A percentile compares a stretch with the other conserved stretches of the same genome.
Evolutionary conservation across 1,140 invertebrate genomes (phyloP).

Genomic region (Sipha flava): DNA sequence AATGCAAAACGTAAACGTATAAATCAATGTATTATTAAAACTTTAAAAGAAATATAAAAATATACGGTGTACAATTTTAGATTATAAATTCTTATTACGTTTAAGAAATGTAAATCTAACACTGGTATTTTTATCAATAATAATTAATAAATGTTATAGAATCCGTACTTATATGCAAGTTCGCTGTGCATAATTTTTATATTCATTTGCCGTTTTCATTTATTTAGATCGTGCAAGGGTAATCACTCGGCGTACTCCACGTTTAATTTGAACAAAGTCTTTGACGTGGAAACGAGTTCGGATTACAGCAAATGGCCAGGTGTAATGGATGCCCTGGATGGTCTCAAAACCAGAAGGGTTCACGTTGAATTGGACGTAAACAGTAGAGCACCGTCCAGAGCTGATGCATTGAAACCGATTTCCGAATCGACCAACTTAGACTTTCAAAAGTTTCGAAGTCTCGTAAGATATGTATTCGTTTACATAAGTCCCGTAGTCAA

Average conservation of each 20-base stretch:
- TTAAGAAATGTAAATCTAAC: no score
- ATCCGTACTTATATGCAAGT: no score
- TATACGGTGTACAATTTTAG: no score
- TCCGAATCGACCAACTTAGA: constrained; percentile 5
- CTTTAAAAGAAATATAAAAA: no score
- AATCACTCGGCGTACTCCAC: constrained; percentile 60
- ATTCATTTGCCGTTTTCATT: background rate
- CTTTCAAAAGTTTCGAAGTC: background rate
- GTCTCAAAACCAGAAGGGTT: constrained; percentile 44
- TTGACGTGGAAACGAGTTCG: constrained; percentile 54
- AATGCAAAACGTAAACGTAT: no score
- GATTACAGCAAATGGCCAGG: constrained; percentile 55
- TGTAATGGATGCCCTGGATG: constrained; percentile 47
- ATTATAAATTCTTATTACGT: no score
- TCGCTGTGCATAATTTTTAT: no score
- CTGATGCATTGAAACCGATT: background rate
- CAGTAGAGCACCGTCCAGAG: background rate
- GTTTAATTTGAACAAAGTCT: constrained; percentile 57
- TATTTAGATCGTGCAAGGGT: constrained; percentile 56
- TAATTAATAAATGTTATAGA: no score
- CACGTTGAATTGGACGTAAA: background rate
- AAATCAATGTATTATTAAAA: no score
- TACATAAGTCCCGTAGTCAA: no score
- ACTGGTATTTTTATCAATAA: no score
- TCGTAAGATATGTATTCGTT: background rate